A percentile compares a stretch with the other conserved stretches of the same genome.
Evolutionary conservation across 2,113 vertebrate genomes (phyloP).

Genomic region (Gymnobelideus leadbeateri): DNA sequence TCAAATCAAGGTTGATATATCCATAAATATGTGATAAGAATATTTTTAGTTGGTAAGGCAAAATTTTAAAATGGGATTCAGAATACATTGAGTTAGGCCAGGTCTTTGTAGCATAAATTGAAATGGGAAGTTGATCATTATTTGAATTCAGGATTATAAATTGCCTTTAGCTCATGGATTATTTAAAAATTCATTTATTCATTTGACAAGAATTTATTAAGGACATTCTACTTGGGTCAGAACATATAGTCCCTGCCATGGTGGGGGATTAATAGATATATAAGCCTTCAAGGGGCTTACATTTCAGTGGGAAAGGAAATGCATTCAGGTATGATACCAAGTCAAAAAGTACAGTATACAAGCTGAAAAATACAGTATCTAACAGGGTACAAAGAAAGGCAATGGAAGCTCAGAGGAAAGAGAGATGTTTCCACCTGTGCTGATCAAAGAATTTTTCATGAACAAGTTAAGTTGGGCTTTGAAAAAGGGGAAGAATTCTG

Average conservation of each 20-base stretch:
- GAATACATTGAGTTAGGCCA: constrained; percentile 20
- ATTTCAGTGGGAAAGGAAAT: neutral
- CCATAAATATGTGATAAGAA: neutral
- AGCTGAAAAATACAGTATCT: too few relatives aligned
- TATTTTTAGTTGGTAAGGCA: constrained; percentile 39
- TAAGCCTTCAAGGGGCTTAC: neutral
- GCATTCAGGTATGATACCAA: neutral
- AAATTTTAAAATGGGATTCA: constrained; percentile 36
- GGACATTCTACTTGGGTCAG: neutral
- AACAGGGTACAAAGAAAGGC: neutral
- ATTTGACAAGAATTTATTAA: neutral
- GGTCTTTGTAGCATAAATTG: constrained; percentile 30
- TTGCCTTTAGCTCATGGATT: constrained; percentile 29
- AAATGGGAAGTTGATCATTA: constrained; percentile 7
- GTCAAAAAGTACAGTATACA: neutral
- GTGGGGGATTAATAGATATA: neutral
- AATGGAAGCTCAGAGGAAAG: neutral
- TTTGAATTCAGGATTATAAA: constrained; percentile 50
- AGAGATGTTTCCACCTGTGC: neutral
- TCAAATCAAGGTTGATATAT: constrained; percentile 48
- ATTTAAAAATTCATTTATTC: neutral
- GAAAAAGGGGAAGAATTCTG: neutral
- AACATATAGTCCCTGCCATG: neutral
- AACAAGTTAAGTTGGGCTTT: neutral
- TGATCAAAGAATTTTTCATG: neutral